Evolutionary conservation across 2,113 vertebrate genomes (phyloP).

Genomic region (Connochaetes taurinus): DNA sequence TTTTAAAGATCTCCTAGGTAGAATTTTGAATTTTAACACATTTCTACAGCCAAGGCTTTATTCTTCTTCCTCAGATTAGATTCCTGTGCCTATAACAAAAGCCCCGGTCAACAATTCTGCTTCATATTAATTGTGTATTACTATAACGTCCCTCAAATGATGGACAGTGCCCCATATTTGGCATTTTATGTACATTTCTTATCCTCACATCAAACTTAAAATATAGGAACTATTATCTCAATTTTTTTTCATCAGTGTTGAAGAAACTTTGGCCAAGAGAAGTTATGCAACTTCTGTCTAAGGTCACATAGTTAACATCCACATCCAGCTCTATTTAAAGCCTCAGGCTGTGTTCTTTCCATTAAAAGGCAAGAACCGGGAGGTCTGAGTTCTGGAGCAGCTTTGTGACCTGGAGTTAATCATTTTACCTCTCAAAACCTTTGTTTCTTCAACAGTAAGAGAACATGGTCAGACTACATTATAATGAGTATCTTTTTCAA

Average conservation of each 20-base stretch:
- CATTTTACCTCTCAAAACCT: background rate
- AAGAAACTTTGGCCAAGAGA: background rate
- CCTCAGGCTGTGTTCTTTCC: background rate
- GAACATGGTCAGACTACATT: background rate
- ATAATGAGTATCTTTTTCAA: background rate
- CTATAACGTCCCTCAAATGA: background rate
- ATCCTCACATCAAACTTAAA: background rate
- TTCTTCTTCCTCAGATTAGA: background rate
- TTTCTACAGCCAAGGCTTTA: background rate
- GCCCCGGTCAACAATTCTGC: background rate
- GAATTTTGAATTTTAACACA: background rate
- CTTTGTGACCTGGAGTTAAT: background rate
- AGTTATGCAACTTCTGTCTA: background rate
- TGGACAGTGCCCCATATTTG: background rate
- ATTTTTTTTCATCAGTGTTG: background rate
- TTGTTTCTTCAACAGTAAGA: background rate
- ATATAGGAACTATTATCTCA: background rate
- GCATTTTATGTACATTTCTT: background rate
- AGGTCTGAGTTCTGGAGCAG: background rate
- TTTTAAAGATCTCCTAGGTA: background rate
- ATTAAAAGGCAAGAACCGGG: background rate
- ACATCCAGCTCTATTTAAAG: background rate
- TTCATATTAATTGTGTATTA: background rate
- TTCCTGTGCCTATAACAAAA: background rate
- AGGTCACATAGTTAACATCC: background rate